A percentile compares a stretch with the other conserved stretches of the same genome.
phyloP scores from a whole-genome alignment of 2,888 invertebrate genomes.

The Hyposoter didymator region DNA sequence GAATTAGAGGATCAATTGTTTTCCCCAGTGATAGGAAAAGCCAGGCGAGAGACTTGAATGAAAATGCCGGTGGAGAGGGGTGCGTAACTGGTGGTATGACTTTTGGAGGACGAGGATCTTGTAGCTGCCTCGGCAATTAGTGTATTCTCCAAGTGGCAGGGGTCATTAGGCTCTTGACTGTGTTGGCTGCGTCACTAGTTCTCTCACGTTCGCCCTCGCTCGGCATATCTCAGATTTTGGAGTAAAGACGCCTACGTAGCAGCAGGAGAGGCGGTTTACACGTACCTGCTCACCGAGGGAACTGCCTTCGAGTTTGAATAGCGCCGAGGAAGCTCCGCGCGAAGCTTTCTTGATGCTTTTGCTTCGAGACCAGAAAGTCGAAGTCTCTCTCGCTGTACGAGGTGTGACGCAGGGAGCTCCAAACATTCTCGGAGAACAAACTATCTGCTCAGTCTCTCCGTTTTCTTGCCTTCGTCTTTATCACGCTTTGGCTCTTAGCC shows the following conservation, averaged over 20 bases:
- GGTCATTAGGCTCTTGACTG: conserved; percentile 77
- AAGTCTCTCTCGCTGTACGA: conserved; percentile 50
- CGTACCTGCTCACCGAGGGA: conserved; percentile 30
- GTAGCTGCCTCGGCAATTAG: conserved; percentile 79
- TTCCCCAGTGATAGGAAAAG: too few relatives aligned
- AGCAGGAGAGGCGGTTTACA: conserved; percentile 19
- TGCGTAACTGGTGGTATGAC: conserved; percentile 65
- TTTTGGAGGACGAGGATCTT: conserved; percentile 73
- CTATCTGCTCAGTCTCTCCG: conserved; percentile 22
- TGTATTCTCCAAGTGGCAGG: conserved; percentile 80
- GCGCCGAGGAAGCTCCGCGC: conserved; percentile 38
- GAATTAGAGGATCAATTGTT: too few relatives aligned
- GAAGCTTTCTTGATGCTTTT: conserved; percentile 22
- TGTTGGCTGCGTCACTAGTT: conserved; percentile 58
- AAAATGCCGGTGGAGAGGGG: neutral
- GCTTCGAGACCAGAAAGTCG: conserved; percentile 51
- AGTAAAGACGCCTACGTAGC: conserved; percentile 58
- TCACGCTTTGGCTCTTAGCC: conserved; percentile 35
- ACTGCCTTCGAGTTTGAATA: conserved; percentile 61
- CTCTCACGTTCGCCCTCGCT: conserved; percentile 55
- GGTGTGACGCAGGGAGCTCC: conserved; percentile 54
- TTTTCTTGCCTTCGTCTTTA: conserved; percentile 29
- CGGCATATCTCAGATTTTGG: conserved; percentile 52
- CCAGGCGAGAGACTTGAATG: neutral
- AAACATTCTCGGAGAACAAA: conserved; percentile 29